phyloP scores from a whole-genome alignment of 2,113 vertebrate genomes.

The Coracopsis vasa region DNA sequence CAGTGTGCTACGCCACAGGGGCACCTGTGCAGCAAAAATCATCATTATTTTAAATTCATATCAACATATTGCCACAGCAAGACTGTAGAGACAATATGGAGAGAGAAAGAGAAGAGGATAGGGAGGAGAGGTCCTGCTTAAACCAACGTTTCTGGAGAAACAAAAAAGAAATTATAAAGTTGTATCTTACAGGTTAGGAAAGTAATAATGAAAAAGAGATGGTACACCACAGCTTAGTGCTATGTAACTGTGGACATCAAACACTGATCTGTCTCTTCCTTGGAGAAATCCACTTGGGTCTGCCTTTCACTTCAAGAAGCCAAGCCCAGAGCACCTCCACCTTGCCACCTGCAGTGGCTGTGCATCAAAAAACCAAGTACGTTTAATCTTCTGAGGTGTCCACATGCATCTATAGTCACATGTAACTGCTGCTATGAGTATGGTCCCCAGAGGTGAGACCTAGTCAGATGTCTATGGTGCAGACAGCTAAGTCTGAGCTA shows the following conservation, averaged over 20 bases:
- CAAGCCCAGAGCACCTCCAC: background rate
- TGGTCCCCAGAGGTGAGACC: background rate
- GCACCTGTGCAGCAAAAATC: background rate
- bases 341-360: background rate
- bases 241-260: background rate
- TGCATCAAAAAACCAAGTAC: background rate
- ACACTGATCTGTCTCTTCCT: background rate
- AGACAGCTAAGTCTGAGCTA: slow-evolving; percentile 37
- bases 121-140: background rate
- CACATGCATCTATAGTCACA: background rate
- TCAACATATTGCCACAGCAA: background rate
- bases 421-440: background rate
- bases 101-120: background rate
- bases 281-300: background rate
- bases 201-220: background rate
- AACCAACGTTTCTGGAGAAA: background rate
- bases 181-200: background rate
- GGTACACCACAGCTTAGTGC: background rate
- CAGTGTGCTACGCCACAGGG: background rate
- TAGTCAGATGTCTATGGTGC: background rate
- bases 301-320: background rate
- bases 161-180: background rate
- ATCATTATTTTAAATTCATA: background rate
- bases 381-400: background rate
- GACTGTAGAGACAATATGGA: background rate